Percentiles rank a stretch among this genome's conserved stretches.
phyloP scores from a whole-genome alignment of 2,797 vertebrate genomes.

The Garrulus glandarius region DNA sequence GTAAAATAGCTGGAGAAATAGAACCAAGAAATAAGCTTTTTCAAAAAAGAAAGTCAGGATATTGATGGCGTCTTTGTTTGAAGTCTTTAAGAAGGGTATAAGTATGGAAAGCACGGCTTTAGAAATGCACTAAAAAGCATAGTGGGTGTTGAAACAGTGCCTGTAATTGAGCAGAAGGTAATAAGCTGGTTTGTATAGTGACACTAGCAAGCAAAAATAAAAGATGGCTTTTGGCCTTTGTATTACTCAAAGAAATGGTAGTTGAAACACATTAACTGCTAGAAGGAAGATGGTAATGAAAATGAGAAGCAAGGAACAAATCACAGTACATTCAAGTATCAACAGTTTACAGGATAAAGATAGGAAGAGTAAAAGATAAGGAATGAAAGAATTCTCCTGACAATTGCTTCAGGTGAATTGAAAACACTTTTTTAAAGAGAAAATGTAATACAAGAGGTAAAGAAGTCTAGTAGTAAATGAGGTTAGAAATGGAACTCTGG shows the following conservation, averaged over 20 bases:
- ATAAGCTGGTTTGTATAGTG: not conserved
- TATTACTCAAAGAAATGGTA: not conserved
- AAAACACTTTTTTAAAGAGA: not conserved
- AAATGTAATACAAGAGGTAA: not conserved
- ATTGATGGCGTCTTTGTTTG: not conserved
- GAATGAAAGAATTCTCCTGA: not conserved
- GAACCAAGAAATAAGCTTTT: not conserved
- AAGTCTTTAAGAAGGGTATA: not conserved
- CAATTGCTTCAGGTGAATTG: not conserved
- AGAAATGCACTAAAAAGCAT: rapidly evolving
- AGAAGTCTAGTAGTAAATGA: not conserved
- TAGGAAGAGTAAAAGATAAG: not conserved
- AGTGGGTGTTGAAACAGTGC: not conserved
- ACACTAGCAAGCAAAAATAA: not conserved
- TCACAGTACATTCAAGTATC: not conserved
- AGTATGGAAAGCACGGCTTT: not conserved
- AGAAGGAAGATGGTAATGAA: not conserved
- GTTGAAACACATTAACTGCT: not conserved
- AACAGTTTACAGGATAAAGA: not conserved
- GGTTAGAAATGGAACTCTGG: not conserved
- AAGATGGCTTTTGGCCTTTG: not conserved
- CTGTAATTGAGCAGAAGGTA: not conserved
- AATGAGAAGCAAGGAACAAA: not conserved
- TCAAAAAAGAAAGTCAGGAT: not conserved
- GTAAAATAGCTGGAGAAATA: not conserved